phyloP scores from a whole-genome alignment of 2,888 invertebrate genomes.

The Leucophenga montana region DNA sequence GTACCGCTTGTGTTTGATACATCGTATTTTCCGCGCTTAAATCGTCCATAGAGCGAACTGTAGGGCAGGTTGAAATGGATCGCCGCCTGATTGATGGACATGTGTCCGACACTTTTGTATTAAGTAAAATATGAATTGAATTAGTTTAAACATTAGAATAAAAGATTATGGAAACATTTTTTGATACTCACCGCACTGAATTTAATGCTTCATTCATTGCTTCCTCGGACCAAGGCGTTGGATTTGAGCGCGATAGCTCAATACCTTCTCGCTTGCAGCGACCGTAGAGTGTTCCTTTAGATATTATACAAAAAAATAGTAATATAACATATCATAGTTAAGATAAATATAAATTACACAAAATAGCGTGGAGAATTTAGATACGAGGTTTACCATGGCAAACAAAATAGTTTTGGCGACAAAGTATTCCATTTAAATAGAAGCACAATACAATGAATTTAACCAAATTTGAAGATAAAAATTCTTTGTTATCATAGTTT shows the following conservation, averaged over 20 bases:
- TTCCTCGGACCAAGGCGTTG: constrained; percentile 95
- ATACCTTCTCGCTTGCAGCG: constrained; percentile 92
- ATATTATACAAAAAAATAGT: constrained; percentile 25
- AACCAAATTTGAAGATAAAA: too few species aligned
- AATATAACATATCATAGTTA: too few species aligned
- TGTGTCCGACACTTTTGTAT: constrained; percentile 83
- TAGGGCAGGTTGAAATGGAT: constrained; percentile 93
- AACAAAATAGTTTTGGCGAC: too few species aligned
- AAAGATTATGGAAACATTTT: too few species aligned
- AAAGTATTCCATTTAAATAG: too few species aligned
- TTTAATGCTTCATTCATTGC: constrained; percentile 93
- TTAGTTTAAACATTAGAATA: not conserved
- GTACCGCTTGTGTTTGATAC: constrained; percentile 70
- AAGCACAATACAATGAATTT: too few species aligned
- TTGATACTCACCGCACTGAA: constrained; percentile 81
- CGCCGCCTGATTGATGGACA: constrained; percentile 94
- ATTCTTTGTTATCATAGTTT: too few species aligned
- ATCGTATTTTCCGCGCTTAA: constrained; percentile 90
- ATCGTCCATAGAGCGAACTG: constrained; percentile 90
- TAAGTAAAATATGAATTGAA: constrained; percentile 45
- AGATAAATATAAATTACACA: too few species aligned
- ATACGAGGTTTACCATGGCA: too few species aligned
- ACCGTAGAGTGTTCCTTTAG: constrained; percentile 85
- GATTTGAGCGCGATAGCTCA: constrained; percentile 89
- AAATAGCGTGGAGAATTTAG: too few species aligned